Base-by-base conservation (phyloP, 1,140 invertebrate genomes). In the Drosophila willistoni region DNA sequence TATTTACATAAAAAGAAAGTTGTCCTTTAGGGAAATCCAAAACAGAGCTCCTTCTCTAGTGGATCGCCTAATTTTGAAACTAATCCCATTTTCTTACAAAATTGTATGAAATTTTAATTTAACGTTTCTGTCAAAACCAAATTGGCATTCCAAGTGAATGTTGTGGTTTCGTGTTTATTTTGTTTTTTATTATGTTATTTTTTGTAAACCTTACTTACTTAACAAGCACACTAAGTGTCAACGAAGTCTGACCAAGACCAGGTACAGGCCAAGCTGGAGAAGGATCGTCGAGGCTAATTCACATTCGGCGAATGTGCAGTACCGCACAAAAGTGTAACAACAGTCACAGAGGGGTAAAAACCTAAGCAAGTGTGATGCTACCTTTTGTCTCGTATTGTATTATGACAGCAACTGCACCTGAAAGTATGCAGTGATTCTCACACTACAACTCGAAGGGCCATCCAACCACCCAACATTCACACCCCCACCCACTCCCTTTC, bases 401-500 rank as follows among this genome's bases (percentile, higher is more conserved):
- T 87, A 87, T 87, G 83, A 87, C 83, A 87, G 80, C 72, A 71
- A 71, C 72, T 67, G 72, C 83, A 79, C 83, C 83, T 87, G 83
- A 78, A 87, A 83, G 76, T 79, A 87, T 87, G 83, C 83, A 83
- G 59, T 73, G 83, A 86, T 86, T 86, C 44, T 51, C 44, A 51
- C 19, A 22, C 44, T 29, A 29, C 10, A 44, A 10, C 10, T 12
- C 2, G 3, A 39, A 39, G 12, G 12, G 12, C 10, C 36, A 4
- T 12, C 17, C 44, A 51, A 47, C 14, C 14, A 17, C 14, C 17
- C 17, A 51, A 0, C 14, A 29, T 29, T 29, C 29, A 29, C 29
- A 29, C 2, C 29, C 29, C 2, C 14, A 17, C 14, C 14, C 44
- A 17, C 14, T 2, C 17, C 17, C 42, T 14, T 22, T 7, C 36